These are phyloP conservation scores for Eretmochelys imbricata DNA, from an alignment of 2,113 vertebrate species.

Conservation along the genomic window DNA sequence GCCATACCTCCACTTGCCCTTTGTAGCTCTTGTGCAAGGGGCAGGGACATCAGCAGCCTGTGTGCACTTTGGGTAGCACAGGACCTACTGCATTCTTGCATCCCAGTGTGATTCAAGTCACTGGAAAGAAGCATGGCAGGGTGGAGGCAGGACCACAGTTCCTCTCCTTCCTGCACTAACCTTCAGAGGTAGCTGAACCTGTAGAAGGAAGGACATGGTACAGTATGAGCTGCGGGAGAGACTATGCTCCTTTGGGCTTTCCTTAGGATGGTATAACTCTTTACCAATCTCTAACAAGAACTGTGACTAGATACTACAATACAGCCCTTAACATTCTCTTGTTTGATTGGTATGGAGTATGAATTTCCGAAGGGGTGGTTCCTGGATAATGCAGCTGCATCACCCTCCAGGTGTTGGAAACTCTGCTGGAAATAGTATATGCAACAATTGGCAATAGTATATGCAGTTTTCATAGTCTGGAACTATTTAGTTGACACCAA, in stretches of 20 bases:
- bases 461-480: not conserved
- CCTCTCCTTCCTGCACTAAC: not conserved
- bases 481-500: conserved; percentile 2
- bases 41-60: not conserved
- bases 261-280: not conserved
- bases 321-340: not conserved
- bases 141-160: not conserved
- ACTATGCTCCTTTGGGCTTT: not conserved
- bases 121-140: not conserved
- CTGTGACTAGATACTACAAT: not conserved
- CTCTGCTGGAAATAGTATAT: not conserved
- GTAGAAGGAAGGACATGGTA: not conserved
- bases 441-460: not conserved
- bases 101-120: not conserved
- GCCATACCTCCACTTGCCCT: not conserved
- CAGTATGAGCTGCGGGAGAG: not conserved
- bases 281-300: not conserved
- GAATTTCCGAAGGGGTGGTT: not conserved
- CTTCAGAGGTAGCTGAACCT: not conserved
- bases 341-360: not conserved
- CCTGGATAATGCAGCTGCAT: not conserved
- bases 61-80: not conserved
- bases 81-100: not conserved
- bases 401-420: not conserved
- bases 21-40: not conserved